Evolutionary conservation across 1,140 invertebrate species (phyloP).

Genomic region (Oedothorax gibbosus): DNA sequence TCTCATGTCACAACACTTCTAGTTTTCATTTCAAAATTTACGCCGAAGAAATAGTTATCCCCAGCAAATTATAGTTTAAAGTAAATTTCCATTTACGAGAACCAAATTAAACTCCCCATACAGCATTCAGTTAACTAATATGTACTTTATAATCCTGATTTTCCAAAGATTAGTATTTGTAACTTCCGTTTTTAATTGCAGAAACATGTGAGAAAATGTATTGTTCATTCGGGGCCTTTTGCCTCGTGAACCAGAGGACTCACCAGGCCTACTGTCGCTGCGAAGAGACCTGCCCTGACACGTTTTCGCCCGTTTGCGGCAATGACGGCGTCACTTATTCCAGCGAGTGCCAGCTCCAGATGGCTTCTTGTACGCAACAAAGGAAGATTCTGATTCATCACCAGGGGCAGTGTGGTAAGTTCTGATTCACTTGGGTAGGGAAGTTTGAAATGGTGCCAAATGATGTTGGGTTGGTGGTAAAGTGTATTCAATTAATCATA

Average conservation of each 20-base stretch:
- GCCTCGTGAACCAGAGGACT: slow-evolving; percentile 76
- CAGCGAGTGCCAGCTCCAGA: slow-evolving; percentile 82
- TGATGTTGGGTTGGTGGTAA: too few relatives aligned
- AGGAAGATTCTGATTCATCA: slow-evolving; percentile 79
- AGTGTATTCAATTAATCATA: too few relatives aligned
- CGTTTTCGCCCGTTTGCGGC: slow-evolving; percentile 78
- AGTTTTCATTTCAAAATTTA: too few relatives aligned
- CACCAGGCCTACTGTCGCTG: slow-evolving; percentile 80
- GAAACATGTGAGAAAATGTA: slow-evolving; percentile 85
- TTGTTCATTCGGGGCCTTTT: slow-evolving; percentile 82
- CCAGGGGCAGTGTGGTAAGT: slow-evolving; percentile 82
- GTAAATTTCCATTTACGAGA: too few relatives aligned
- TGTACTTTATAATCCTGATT: neutral
- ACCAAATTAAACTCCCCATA: too few relatives aligned
- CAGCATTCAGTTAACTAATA: neutral
- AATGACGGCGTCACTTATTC: slow-evolving; percentile 82
- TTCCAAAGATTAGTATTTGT: neutral
- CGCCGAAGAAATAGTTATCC: too few relatives aligned
- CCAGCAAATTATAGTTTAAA: too few relatives aligned
- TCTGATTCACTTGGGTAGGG: neutral
- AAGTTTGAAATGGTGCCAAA: too few relatives aligned
- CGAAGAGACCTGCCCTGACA: slow-evolving; percentile 70
- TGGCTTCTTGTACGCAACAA: slow-evolving; percentile 79
- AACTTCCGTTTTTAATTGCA: slow-evolving; percentile 64
- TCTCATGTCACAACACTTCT: too few relatives aligned